phyloP scores from a whole-genome alignment of 35 echinoderm and acorn worm species.

The Hemicentrotus pulcherrimus region DNA sequence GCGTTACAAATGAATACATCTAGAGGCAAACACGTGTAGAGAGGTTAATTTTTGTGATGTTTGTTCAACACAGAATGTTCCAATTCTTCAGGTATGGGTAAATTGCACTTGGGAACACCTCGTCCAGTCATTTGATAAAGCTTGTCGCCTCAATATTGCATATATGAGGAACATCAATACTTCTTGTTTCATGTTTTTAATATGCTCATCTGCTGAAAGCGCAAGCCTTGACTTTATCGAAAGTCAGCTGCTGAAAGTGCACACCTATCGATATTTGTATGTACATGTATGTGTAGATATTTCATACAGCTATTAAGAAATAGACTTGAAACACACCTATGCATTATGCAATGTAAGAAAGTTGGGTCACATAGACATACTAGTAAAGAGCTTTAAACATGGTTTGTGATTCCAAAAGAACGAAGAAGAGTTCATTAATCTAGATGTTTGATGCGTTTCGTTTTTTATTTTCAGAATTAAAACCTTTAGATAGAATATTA shows the following conservation, averaged over 20 bases:
- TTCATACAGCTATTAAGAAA: too few species aligned
- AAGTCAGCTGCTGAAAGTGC: neutral
- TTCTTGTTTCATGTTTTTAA: neutral
- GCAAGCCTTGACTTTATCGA: neutral
- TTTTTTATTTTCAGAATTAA: too few species aligned
- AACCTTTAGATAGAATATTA: too few species aligned
- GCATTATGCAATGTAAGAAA: too few species aligned
- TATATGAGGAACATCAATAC: neutral
- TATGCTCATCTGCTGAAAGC: neutral
- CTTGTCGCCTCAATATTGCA: neutral
- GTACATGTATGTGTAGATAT: too few species aligned
- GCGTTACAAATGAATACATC: constrained; percentile 25
- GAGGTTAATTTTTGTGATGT: neutral
- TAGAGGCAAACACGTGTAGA: neutral
- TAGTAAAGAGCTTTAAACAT: too few species aligned
- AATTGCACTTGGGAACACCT: neutral
- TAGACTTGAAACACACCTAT: too few species aligned
- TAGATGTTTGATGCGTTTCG: too few species aligned
- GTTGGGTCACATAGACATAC: too few species aligned
- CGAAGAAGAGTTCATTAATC: too few species aligned
- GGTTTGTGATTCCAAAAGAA: too few species aligned
- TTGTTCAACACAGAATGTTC: neutral
- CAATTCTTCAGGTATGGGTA: neutral
- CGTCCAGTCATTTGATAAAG: neutral
- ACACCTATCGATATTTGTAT: neutral